These are phyloP conservation scores for Alfaro cultratus DNA, from an alignment of 2,797 vertebrate species.

Conservation along the genomic window DNA sequence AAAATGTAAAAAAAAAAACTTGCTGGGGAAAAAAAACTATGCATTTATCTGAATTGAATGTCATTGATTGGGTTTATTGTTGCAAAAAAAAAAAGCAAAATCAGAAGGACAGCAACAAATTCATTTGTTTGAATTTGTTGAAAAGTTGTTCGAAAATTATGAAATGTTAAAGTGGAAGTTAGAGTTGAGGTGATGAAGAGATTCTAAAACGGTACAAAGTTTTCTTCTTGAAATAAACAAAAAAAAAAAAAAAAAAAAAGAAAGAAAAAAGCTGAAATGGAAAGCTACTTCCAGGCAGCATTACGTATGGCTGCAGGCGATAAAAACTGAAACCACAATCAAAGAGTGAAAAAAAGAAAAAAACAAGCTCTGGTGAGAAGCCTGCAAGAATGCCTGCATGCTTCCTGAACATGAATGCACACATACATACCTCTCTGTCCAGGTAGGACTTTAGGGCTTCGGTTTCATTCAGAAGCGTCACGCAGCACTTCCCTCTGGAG, in stretches of 20 bases:
- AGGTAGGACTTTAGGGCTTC: slow-evolving; percentile 97
- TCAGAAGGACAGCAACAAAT: no score
- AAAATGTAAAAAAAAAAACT: background rate
- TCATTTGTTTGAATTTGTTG: background rate
- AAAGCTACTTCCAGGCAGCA: background rate
- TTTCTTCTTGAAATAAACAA: background rate
- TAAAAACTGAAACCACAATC: background rate
- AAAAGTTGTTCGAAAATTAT: background rate
- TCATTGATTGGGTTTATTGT: background rate
- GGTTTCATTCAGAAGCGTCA: slow-evolving; percentile 96
- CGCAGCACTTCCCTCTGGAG: slow-evolving; percentile 96
- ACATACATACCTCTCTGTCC: slow-evolving; percentile 90
- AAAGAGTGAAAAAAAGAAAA: background rate
- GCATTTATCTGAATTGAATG: background rate
- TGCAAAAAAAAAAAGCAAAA: background rate
- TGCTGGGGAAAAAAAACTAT: background rate
- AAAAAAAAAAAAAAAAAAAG: no score
- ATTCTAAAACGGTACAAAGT: background rate
- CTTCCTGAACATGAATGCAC: background rate
- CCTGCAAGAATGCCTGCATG: background rate
- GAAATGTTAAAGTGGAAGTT: background rate
- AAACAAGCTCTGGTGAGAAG: background rate
- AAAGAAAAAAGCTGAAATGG: background rate
- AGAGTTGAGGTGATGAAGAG: background rate
- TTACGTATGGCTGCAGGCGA: background rate